Percentiles rank a stretch among this genome's conserved stretches.
Conservation (phyloP, 1,140 invertebrate species). For the Artemia franciscana region DNA sequence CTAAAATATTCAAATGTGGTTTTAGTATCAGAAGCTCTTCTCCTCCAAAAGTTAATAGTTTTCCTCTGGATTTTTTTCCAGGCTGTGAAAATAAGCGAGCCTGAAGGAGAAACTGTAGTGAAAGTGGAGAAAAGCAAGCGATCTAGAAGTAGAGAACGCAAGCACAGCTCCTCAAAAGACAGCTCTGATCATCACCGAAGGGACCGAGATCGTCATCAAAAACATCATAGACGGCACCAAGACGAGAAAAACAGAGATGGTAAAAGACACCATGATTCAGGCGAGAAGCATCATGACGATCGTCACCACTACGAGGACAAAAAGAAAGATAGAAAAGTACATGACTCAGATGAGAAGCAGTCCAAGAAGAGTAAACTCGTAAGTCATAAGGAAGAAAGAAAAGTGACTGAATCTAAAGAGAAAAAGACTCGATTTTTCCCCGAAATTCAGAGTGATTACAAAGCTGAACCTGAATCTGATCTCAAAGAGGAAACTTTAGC, state of each 20-base stretch:
- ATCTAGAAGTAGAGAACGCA: slow-evolving; percentile 14
- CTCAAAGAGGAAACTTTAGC: no score
- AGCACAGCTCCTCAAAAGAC: slow-evolving; percentile 10
- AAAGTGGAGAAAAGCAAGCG: slow-evolving; percentile 9
- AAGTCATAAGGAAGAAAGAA: no score
- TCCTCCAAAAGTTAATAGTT: slow-evolving; percentile 1
- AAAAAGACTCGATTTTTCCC: no score
- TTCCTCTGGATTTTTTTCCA: background rate
- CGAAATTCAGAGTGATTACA: no score
- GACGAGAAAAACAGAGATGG: background rate
- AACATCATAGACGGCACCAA: background rate
- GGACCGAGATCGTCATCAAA: background rate
- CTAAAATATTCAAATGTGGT: no score
- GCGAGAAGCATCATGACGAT: background rate
- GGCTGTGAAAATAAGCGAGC: background rate
- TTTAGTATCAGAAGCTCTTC: no score
- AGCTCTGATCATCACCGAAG: slow-evolving; percentile 8
- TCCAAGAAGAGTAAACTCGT: no score
- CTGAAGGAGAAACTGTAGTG: slow-evolving; percentile 15
- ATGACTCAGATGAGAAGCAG: no score
- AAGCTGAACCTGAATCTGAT: no score
- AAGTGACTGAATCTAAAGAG: no score
- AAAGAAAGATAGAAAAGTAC: background rate
- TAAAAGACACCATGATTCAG: background rate
- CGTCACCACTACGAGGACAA: background rate